Percentiles rank a stretch among this genome's conserved stretches.
These are phyloP conservation scores for Hirundichthys speculiger DNA, from an alignment of 2,113 vertebrate species.

Conservation along the genomic window DNA sequence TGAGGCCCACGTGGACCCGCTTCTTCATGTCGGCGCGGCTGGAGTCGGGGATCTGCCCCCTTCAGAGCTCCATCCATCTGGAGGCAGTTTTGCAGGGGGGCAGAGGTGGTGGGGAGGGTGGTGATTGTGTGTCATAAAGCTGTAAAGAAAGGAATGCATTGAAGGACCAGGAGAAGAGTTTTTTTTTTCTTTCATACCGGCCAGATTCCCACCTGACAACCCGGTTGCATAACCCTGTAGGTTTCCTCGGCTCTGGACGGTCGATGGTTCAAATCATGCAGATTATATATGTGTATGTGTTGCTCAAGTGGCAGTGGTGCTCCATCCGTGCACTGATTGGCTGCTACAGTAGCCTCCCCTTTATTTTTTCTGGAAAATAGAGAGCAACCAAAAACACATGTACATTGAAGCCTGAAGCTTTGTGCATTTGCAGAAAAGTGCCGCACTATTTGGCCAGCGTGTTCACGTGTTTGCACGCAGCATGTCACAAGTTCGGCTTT, in stretches of 20 bases:
- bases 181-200: too few relatives aligned
- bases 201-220: background rate
- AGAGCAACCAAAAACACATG: constrained; percentile 28
- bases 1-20: constrained; percentile 15
- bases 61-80: constrained; percentile 72
- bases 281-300: background rate
- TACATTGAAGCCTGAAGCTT: background rate
- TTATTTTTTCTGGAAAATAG: constrained; percentile 26
- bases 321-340: constrained; percentile 58
- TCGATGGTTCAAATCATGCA: background rate
- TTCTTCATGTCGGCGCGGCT: constrained; percentile 45
- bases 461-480: constrained; percentile 14
- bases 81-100: constrained; percentile 58
- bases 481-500: constrained; percentile 40
- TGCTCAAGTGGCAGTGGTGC: background rate
- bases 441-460: constrained; percentile 15
- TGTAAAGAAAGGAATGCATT: constrained; percentile 45
- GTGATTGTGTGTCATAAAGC: constrained; percentile 6
- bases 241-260: background rate
- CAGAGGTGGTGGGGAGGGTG: constrained; percentile 16
- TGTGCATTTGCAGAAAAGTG: constrained; percentile 9
- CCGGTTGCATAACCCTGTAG: background rate
- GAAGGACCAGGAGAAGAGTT: background rate
- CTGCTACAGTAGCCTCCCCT: constrained; percentile 57
- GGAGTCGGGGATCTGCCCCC: constrained; percentile 48